Conservation (phyloP, 2,113 vertebrate genomes). For the Ameiurus melas region DNA sequence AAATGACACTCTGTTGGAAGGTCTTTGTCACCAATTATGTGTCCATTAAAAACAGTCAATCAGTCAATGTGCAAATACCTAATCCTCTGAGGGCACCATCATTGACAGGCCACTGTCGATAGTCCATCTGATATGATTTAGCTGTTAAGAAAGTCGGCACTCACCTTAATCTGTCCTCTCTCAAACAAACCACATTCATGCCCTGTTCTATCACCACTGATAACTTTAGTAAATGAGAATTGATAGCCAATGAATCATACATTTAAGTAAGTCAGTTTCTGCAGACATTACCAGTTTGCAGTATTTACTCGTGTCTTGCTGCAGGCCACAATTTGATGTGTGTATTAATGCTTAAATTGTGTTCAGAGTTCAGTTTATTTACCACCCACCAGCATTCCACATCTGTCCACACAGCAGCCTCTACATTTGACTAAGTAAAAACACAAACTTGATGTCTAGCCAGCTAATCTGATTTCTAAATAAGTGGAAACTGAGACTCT, state of each 20-base stretch:
- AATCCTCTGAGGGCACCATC: conserved; percentile 81
- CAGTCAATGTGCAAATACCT: conserved; percentile 88
- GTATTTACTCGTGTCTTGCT: conserved; percentile 33
- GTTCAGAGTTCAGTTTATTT: conserved; percentile 31
- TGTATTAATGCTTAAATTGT: conserved; percentile 30
- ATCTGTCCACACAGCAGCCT: conserved; percentile 62
- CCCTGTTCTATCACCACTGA: neutral
- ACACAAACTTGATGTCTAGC: conserved; percentile 79
- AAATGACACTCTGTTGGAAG: conserved; percentile 90
- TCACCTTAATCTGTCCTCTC: conserved; percentile 66
- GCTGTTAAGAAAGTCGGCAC: conserved; percentile 76
- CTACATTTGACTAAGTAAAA: conserved; percentile 75
- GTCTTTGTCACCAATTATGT: conserved; percentile 99
- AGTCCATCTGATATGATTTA: conserved; percentile 84
- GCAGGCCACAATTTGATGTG: conserved; percentile 30
- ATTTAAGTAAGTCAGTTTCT: conserved; percentile 22
- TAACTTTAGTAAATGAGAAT: conserved; percentile 32
- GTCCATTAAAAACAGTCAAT: conserved; percentile 99
- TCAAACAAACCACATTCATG: conserved; percentile 31
- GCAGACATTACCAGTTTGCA: conserved; percentile 11
- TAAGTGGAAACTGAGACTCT: conserved; percentile 76
- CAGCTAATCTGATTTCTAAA: conserved; percentile 77
- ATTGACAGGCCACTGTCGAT: conserved; percentile 91
- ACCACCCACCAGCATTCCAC: conserved; percentile 52
- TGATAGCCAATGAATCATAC: conserved; percentile 14